Evolutionary conservation across 1,140 invertebrate genomes (phyloP), one percentile per base, ranked within the genome.

Genomic region (Lucilia sericata): DNA sequence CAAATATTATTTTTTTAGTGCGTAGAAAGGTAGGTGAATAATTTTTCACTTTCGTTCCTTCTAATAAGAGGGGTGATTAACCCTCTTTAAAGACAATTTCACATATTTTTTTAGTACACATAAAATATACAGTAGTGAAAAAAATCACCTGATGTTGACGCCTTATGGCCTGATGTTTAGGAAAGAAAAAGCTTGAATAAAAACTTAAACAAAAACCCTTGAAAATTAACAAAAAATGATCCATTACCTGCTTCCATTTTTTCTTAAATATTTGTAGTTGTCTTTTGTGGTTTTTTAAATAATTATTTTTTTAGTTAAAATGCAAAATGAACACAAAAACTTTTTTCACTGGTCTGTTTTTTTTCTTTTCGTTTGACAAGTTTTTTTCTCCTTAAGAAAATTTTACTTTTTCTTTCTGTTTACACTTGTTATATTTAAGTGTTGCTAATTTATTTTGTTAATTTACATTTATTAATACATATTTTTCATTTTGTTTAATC

Each of bases 81-180:
- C 42, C 42, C n/a, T 51, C 76, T 25, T 49, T 12, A 13, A 7
- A 14, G 25, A 30, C 25, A 8, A 42, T n/a, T 60, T 60, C 65
- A 19, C 65, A 70, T 70, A 25, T 5, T 70, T 30, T 30, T 30
- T 70, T 21, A 78, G n/a, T 9, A 47, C 13, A 36, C 36, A n/a
- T 2, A 76, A 76, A 76, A 17, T n/a, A 78, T 42, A 49, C n/a
- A 80, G 42, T 21, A 70, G 7, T 19, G 19, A 70, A 70, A 76
- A 78, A 80, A 19, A 80, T 80, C 76, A 80, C 76, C 76, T 80
- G 76, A 80, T 80, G 76, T 80, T 80, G 76, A 47, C 76, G 42
- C 76, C 76, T 80, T 80, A 80, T 80, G 76, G 76, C 47, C 76
- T 80, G 76, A 80, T 49, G 42, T 80, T 80, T 51, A 80, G 19